Evolutionary conservation across 1,140 invertebrate genomes (phyloP).

Genomic region (Cydia fagiglandana): DNA sequence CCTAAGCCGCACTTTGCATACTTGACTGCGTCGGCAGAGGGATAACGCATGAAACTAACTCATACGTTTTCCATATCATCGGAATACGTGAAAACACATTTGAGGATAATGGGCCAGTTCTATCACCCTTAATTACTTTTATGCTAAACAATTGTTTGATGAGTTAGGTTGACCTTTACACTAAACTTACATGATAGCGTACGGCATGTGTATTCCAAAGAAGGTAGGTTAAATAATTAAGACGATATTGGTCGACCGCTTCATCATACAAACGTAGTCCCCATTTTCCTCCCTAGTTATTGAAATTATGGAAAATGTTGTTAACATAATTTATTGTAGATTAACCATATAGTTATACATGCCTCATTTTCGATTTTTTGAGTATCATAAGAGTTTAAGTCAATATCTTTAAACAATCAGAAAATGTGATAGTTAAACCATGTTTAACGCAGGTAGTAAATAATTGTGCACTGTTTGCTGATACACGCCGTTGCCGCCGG

Average conservation of each 20-base stretch:
- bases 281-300: too few relatives aligned
- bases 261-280: too few relatives aligned
- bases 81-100: background rate
- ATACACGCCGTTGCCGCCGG: slow-evolving; percentile 42
- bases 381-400: too few relatives aligned
- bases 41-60: background rate
- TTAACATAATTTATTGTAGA: too few relatives aligned
- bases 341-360: too few relatives aligned
- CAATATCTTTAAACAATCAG: background rate
- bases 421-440: background rate
- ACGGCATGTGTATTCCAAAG: background rate
- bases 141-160: background rate
- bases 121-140: slow-evolving; percentile 1
- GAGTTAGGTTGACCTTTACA: background rate
- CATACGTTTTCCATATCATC: background rate
- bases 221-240: background rate
- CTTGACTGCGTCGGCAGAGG: background rate
- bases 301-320: too few relatives aligned
- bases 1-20: background rate
- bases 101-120: background rate
- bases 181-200: background rate
- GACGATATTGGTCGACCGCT: too few relatives aligned
- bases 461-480: slow-evolving; percentile 17
- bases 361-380: too few relatives aligned
- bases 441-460: background rate